Conservation (phyloP, 2,113 vertebrate species). For the Hyperopisus bebe region DNA sequence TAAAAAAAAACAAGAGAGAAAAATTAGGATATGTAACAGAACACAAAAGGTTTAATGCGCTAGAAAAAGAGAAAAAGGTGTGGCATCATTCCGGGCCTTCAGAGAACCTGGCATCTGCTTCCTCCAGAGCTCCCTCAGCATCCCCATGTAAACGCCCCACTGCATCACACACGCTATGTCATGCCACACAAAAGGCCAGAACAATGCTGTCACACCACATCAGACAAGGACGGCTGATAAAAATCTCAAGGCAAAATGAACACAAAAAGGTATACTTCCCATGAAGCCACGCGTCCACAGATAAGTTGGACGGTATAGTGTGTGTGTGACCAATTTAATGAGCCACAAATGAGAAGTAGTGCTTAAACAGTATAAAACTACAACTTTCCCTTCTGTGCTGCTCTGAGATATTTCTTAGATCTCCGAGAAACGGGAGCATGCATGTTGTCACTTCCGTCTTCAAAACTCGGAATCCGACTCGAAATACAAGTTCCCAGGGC, state of each 20-base stretch:
- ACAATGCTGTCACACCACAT: neutral
- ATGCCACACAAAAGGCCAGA: neutral
- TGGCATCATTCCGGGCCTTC: neutral
- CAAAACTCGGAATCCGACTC: no score
- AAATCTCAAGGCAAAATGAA: neutral
- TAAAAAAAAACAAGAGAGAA: neutral
- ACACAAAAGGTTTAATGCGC: neutral
- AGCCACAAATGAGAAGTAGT: no score
- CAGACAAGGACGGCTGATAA: neutral
- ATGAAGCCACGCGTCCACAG: no score
- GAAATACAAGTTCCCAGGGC: no score
- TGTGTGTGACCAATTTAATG: no score
- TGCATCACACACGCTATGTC: neutral
- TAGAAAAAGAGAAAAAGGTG: neutral
- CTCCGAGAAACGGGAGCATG: no score
- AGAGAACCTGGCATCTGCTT: neutral
- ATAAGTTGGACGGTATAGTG: no score
- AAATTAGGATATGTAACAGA: neutral
- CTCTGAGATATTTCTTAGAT: no score
- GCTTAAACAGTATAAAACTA: no score
- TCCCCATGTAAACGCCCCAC: neutral
- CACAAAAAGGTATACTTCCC: neutral
- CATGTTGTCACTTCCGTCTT: no score
- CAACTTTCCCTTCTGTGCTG: no score
- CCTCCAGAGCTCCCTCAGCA: neutral